Percentiles rank a stretch among this genome's conserved stretches.
Evolutionary conservation across 2,797 vertebrate genomes (phyloP).

Genomic region (Synanceia verrucosa): DNA sequence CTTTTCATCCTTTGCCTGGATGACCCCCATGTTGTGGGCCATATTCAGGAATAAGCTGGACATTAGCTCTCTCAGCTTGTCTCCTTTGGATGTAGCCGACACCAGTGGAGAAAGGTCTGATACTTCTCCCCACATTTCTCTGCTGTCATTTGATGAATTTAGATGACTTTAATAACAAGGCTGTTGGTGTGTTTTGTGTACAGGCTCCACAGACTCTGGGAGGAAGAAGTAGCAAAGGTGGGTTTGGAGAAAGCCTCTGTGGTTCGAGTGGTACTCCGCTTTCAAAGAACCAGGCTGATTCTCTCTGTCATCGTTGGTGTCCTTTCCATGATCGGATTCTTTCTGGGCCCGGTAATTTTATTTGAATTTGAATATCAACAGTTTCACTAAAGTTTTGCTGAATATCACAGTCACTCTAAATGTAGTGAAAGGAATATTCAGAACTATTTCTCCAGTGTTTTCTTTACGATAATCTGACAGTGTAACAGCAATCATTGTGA

Average conservation of each 20-base stretch:
- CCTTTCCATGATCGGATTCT: slow-evolving; percentile 62
- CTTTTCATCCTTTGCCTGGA: too few relatives aligned
- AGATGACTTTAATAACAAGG: background rate
- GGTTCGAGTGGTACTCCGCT: slow-evolving; percentile 68
- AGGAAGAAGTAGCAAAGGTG: slow-evolving; percentile 76
- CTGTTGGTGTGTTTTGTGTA: slow-evolving; percentile 53
- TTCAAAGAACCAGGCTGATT: slow-evolving; percentile 80
- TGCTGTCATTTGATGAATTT: too few relatives aligned
- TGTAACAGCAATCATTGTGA: too few relatives aligned
- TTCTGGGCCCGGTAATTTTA: slow-evolving; percentile 70
- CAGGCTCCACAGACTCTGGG: slow-evolving; percentile 82
- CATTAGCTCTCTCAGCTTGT: too few relatives aligned
- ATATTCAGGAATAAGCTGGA: too few relatives aligned
- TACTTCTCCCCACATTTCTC: background rate
- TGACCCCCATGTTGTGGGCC: too few relatives aligned
- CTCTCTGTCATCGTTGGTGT: slow-evolving; percentile 55
- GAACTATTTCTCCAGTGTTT: too few relatives aligned
- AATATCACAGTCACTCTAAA: background rate
- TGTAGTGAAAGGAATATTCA: background rate
- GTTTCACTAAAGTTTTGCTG: background rate
- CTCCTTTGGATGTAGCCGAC: too few relatives aligned
- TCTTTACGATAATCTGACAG: too few relatives aligned
- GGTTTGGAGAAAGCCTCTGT: slow-evolving; percentile 83
- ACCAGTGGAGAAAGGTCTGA: too few relatives aligned
- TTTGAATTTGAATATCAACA: background rate